Percentiles rank a stretch among this genome's conserved stretches.
Evolutionary conservation across 2,888 invertebrate species (phyloP).

Genomic region (Rapana venosa): DNA sequence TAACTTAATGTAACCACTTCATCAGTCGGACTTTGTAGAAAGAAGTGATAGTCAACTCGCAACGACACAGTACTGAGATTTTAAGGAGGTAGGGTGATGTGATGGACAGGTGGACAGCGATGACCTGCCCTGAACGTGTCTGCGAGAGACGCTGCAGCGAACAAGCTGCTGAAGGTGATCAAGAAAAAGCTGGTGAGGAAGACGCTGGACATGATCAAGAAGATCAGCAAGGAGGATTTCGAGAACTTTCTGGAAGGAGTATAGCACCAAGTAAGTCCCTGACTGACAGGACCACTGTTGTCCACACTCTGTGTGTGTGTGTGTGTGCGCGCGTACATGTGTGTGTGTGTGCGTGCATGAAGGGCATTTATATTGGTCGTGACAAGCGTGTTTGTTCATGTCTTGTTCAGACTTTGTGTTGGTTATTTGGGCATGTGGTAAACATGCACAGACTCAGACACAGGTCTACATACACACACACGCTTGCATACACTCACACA

Average conservation of each 20-base stretch:
- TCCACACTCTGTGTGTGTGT: background rate
- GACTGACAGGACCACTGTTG: too few species aligned
- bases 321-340: too few species aligned
- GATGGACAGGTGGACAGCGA: constrained; percentile 90
- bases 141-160: constrained; percentile 97
- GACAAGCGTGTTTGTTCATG: background rate
- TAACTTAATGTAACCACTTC: too few species aligned
- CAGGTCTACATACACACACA: too few species aligned
- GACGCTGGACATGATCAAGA: constrained; percentile 98
- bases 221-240: constrained; percentile 92
- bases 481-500: too few species aligned
- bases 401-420: too few species aligned
- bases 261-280: constrained; percentile 96
- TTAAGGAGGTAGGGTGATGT: background rate
- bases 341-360: background rate
- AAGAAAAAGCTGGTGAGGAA: constrained; percentile 99
- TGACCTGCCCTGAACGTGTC: constrained; percentile 98
- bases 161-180: constrained; percentile 98
- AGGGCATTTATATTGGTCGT: too few species aligned
- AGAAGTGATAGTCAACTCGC: too few species aligned
- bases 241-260: constrained; percentile 99
- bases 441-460: too few species aligned
- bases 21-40: too few species aligned
- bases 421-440: too few species aligned
- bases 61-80: too few species aligned